phyloP scores from a whole-genome alignment of 2,113 vertebrate genomes.

The Spea multiplicata region DNA sequence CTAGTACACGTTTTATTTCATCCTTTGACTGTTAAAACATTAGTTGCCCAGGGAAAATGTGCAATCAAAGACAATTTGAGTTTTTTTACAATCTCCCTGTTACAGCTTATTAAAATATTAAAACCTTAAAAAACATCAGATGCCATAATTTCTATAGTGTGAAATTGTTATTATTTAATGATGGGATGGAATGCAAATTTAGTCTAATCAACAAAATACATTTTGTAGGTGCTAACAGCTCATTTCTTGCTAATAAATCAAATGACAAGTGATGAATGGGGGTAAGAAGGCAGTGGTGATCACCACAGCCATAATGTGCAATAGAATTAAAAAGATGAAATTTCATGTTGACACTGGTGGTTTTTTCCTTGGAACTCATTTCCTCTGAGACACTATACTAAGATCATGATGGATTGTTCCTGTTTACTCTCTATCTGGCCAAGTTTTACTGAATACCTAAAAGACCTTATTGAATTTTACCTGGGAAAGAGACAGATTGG shows the following conservation, averaged over 20 bases:
- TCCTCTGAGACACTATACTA: constrained; percentile 50
- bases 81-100: too few species aligned
- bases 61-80: too few species aligned
- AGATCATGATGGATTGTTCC: constrained; percentile 54
- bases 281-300: constrained; percentile 15
- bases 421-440: constrained; percentile 43
- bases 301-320: background rate
- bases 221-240: background rate
- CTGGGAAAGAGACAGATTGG: constrained; percentile 51
- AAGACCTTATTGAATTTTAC: constrained; percentile 56
- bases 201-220: background rate
- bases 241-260: constrained; percentile 19
- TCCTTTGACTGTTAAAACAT: too few species aligned
- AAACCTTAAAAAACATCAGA: too few species aligned
- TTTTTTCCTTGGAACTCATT: constrained; percentile 44
- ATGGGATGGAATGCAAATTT: background rate
- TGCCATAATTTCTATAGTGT: too few species aligned
- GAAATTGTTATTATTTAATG: too few species aligned
- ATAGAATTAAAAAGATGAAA: constrained; percentile 37
- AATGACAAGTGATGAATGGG: constrained; percentile 30
- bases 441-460: constrained; percentile 51
- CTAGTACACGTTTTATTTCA: too few species aligned
- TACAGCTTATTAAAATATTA: too few species aligned
- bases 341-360: background rate
- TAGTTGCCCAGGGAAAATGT: too few species aligned